phyloP scores from a whole-genome alignment of 2,113 vertebrate species.

The Oreochromis tanganicae region DNA sequence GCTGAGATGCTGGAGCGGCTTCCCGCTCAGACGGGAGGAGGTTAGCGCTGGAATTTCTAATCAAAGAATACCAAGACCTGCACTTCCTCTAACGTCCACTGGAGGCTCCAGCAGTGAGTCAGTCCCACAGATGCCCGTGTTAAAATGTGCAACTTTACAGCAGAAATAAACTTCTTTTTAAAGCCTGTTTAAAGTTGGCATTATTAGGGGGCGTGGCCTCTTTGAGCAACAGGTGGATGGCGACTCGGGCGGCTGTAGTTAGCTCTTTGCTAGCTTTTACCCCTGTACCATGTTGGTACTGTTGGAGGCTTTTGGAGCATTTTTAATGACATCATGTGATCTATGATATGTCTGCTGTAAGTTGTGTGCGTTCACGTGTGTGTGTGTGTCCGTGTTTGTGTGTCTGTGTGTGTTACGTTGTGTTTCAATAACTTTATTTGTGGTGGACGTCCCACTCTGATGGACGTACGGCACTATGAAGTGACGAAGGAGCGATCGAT shows the following conservation, averaged over 20 bases:
- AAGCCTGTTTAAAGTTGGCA: neutral
- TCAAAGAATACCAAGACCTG: neutral
- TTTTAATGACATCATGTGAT: neutral
- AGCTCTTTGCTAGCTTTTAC: neutral
- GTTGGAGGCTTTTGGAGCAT: neutral
- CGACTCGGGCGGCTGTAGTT: rapidly evolving
- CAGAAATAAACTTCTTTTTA: neutral
- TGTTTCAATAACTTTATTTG: neutral
- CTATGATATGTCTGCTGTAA: neutral
- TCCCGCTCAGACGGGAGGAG: neutral
- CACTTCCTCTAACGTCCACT: neutral
- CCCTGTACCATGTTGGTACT: neutral
- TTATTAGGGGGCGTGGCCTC: neutral
- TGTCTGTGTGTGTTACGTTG: neutral
- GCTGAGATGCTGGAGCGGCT: neutral
- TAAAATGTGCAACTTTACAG: neutral
- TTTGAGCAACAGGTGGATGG: neutral
- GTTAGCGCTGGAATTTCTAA: neutral
- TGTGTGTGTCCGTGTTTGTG: neutral
- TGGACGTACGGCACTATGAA: neutral
- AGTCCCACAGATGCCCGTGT: neutral
- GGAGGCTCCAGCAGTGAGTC: neutral
- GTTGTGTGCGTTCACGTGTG: too few relatives aligned
- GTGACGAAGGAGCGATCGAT: rapidly evolving
- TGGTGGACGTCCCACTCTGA: rapidly evolving